Percentiles rank a stretch among this genome's conserved stretches.
Conservation (phyloP, 2,888 invertebrate genomes). For the Hartigia nigra region DNA sequence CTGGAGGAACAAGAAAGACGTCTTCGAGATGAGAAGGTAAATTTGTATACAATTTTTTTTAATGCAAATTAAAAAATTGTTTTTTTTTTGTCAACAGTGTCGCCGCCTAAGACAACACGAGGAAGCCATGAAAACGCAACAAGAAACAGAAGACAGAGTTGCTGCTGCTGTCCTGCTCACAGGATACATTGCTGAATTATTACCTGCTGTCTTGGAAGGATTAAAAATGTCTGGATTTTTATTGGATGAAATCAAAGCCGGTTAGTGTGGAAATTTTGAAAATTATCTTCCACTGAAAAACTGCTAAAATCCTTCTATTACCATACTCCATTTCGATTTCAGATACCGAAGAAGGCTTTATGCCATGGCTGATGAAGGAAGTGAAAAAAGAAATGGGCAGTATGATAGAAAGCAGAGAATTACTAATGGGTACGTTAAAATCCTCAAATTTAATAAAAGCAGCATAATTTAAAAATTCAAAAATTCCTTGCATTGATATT, state of each 20-base stretch:
- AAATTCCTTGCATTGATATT: neutral
- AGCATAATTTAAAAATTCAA: too few species aligned
- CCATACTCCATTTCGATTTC: neutral
- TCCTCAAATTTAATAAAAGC: neutral
- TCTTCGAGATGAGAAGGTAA: conserved; percentile 74
- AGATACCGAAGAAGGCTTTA: conserved; percentile 83
- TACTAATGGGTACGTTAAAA: conserved; percentile 75
- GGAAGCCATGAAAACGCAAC: conserved; percentile 73
- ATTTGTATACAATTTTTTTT: neutral
- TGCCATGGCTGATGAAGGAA: conserved; percentile 88
- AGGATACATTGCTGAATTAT: conserved; percentile 86
- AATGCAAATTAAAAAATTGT: neutral
- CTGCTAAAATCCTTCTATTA: neutral
- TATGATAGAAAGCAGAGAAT: conserved; percentile 82
- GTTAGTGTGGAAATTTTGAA: conserved; percentile 57
- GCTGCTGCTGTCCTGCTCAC: conserved; percentile 86
- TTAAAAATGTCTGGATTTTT: conserved; percentile 81
- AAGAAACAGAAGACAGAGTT: conserved; percentile 83
- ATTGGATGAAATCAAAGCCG: conserved; percentile 72
- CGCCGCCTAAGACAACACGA: conserved; percentile 78
- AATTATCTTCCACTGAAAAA: neutral
- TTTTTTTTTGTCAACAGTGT: conserved; percentile 66
- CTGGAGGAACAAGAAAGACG: conserved; percentile 83
- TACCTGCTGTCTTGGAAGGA: conserved; percentile 86
- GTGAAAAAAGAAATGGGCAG: conserved; percentile 85